A percentile compares a stretch with the other conserved stretches of the same genome.
Evolutionary conservation across 2,888 invertebrate species (phyloP).

Genomic region (Andricus quercusramuli): DNA sequence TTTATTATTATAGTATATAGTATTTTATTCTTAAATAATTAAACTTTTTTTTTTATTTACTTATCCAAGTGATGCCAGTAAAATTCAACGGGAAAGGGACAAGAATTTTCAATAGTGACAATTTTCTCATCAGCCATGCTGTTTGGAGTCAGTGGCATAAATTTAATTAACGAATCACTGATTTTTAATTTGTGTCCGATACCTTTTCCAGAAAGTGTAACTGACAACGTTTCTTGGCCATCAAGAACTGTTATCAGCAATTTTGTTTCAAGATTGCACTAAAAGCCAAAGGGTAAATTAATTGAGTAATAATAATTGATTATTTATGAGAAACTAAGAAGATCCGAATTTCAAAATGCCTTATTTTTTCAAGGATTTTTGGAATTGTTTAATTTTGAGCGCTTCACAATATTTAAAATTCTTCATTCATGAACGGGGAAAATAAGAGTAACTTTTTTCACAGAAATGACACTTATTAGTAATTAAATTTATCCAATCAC

Average conservation of each 20-base stretch:
- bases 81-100: constrained; percentile 84
- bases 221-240: constrained; percentile 79
- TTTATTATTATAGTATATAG: neutral
- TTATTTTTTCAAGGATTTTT: no score
- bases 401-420: no score
- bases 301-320: neutral
- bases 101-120: constrained; percentile 83
- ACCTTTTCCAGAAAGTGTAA: constrained; percentile 81
- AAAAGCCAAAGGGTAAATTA: neutral
- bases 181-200: constrained; percentile 81
- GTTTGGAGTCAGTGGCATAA: constrained; percentile 84
- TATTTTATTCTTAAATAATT: neutral
- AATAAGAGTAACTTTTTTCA: no score
- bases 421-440: no score
- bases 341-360: no score
- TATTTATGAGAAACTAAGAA: no score
- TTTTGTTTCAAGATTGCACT: constrained; percentile 74
- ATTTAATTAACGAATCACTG: constrained; percentile 80
- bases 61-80: constrained; percentile 85
- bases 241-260: constrained; percentile 79
- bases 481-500: no score
- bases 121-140: constrained; percentile 81
- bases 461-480: no score
- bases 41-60: constrained; percentile 76
- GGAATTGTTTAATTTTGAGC: no score